Base-by-base conservation (phyloP, 2,888 invertebrate species). In the Drosophila glabriapex region DNA sequence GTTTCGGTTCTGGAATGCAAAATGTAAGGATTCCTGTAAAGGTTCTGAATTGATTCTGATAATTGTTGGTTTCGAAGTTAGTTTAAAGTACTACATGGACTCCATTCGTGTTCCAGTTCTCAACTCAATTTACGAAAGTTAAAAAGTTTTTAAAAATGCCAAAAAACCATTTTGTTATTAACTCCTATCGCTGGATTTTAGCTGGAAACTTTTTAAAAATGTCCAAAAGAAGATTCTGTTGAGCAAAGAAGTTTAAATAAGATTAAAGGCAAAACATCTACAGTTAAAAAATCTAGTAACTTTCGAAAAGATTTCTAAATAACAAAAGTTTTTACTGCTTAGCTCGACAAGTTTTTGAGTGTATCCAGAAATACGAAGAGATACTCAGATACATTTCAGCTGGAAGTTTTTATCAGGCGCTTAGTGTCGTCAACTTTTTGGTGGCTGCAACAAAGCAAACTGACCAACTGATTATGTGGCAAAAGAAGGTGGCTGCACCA, bases 381-480 rank as follows among this genome's bases (percentile, higher is more conserved):
- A 16, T 46, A 70, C 69, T 53, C 62, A 66, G 79, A 75, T 76
- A 76, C 84, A 70, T 80, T 81, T 81, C 53, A 69, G 61, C 56
- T 63, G 68, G 71, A 68, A 76, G 46, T 66, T 87, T 86, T 87
- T 80, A 85, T 80, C 82, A 80, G 80, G 68, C 78, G 78, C 82
- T 86, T 86, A 86, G 78, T 87, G 86, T 87, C 86, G 82, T 86
- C 87, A 86, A 73, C 77, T 72, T 85, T 83, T 62, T 64, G 68
- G 65, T 46, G 74, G 39, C 49, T 29, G 56, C 49, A 56, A 25
- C 61, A 29, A 50, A 39, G 50, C 50, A 43, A 65, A 31, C 25
- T 64, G 70, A 52, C 41, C 76, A 76, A 64, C 76, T 73, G 73
- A 66, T 73, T 65, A 67, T 46, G 46, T 29, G 73, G 60, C 46